Percentiles rank a stretch among this genome's conserved stretches.
Conservation (phyloP, 2,113 vertebrate genomes). For the Protomyctophum bolini region DNA sequence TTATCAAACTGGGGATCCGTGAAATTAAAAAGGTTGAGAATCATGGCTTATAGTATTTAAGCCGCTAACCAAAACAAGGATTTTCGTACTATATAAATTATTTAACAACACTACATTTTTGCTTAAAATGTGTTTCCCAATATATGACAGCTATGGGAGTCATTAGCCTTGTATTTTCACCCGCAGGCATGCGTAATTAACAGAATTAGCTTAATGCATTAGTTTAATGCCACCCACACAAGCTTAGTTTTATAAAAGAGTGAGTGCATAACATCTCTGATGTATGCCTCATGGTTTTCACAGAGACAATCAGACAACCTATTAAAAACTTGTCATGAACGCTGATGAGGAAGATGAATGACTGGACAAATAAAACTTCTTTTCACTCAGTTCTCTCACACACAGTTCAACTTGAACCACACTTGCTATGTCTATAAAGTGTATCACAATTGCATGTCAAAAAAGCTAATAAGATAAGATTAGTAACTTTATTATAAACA, state of each 20-base stretch:
- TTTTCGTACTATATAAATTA: not conserved
- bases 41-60: no score
- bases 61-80: no score
- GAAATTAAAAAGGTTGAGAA: no score
- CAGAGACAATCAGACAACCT: slow-evolving; percentile 41
- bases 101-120: not conserved
- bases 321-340: slow-evolving; percentile 51
- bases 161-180: slow-evolving; percentile 12
- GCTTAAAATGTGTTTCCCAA: not conserved
- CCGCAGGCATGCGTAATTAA: slow-evolving; percentile 46
- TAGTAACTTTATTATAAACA: no score
- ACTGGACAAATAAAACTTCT: slow-evolving; percentile 39
- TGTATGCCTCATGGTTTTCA: slow-evolving; percentile 27
- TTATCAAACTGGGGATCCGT: no score
- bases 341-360: slow-evolving; percentile 39
- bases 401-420: slow-evolving; percentile 60
- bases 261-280: slow-evolving; percentile 30
- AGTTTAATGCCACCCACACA: slow-evolving; percentile 33
- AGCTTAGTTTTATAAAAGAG: slow-evolving; percentile 16
- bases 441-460: no score
- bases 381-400: slow-evolving; percentile 27
- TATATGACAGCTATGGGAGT: slow-evolving; percentile 7
- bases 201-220: slow-evolving; percentile 41
- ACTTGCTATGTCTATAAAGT: no score
- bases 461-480: no score